A percentile compares a stretch with the other conserved stretches of the same genome.
Evolutionary conservation across 2,113 vertebrate genomes (phyloP).

Genomic region (Suricata suricatta): DNA sequence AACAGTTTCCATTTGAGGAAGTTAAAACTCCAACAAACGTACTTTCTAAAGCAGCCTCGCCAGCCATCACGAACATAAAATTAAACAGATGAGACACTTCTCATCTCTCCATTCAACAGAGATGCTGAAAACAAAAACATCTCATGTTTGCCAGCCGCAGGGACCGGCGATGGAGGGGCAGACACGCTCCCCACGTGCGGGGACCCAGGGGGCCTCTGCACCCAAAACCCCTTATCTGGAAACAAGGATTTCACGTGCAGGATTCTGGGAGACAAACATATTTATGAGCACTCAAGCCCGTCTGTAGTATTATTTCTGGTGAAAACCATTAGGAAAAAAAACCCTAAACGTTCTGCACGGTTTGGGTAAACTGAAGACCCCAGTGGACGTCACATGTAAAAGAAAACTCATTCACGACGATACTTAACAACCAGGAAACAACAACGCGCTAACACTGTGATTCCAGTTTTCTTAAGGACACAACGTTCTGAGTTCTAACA

Average conservation of each 20-base stretch:
- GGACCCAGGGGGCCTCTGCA: accelerated
- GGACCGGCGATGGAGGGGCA: accelerated
- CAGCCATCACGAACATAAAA: not conserved
- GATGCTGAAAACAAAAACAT: not conserved
- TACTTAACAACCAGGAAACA: not conserved
- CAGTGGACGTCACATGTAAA: accelerated
- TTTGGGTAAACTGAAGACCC: not conserved
- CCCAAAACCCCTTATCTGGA: not conserved
- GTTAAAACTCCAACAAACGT: not conserved
- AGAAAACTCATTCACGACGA: not conserved
- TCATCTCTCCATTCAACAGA: not conserved
- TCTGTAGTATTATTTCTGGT: too few species aligned
- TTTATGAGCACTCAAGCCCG: accelerated
- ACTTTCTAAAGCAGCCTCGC: not conserved
- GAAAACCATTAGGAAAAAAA: not conserved
- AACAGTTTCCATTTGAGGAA: not conserved
- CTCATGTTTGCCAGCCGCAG: accelerated
- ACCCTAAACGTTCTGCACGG: not conserved
- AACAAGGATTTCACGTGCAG: not conserved
- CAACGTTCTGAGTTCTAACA: not conserved
- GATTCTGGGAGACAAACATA: not conserved
- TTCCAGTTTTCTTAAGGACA: not conserved
- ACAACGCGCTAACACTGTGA: not conserved
- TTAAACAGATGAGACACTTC: not conserved
- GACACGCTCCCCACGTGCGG: accelerated